Evolutionary conservation across 2,113 vertebrate genomes (phyloP).

Genomic region (Prionailurus bengalensis): DNA sequence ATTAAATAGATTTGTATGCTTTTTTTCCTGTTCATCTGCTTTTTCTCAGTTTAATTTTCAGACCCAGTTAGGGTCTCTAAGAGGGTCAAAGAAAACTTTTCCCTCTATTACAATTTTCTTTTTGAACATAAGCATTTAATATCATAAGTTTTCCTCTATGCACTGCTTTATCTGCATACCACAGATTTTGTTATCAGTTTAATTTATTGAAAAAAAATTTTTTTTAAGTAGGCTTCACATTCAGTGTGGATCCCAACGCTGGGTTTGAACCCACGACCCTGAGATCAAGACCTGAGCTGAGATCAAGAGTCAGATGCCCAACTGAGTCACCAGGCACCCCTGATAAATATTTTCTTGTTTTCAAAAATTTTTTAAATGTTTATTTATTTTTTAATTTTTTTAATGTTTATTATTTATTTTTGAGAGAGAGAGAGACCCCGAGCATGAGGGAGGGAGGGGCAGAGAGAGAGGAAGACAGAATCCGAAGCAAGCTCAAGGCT

Average conservation of each 20-base stretch:
- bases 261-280: no score
- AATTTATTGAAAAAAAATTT: not conserved
- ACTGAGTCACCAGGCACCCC: no score
- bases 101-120: not conserved
- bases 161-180: not conserved
- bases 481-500: no score
- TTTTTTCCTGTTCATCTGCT: not conserved
- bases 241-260: no score
- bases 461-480: not conserved
- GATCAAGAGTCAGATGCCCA: no score
- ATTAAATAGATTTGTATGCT: not conserved
- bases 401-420: no score
- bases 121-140: constrained; percentile 19
- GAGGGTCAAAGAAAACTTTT: not conserved
- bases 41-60: not conserved
- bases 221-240: no score
- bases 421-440: no score
- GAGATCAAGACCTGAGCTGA: no score
- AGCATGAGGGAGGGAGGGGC: not conserved
- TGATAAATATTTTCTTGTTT: no score
- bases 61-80: not conserved
- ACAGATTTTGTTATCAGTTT: not conserved
- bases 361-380: no score
- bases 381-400: no score
- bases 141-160: not conserved